phyloP scores from a whole-genome alignment of 2,113 vertebrate species.

The Phrynosoma blainvillii region DNA sequence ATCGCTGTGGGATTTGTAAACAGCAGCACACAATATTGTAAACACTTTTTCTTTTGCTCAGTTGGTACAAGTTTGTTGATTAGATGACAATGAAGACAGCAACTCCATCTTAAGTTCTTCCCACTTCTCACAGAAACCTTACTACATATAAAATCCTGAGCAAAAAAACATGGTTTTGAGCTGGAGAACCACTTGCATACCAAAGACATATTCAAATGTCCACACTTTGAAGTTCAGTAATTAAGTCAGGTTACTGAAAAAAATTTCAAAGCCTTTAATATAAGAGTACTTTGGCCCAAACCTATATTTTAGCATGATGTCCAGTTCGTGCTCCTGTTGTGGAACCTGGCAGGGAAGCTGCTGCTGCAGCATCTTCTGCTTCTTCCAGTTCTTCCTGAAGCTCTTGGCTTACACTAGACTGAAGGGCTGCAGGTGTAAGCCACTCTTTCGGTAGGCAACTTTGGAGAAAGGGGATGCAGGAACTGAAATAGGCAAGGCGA shows the following conservation, averaged over 20 bases:
- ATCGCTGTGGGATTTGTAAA: constrained; percentile 81
- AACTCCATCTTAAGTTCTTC: constrained; percentile 74
- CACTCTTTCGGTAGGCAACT: constrained; percentile 98
- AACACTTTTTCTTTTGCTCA: constrained; percentile 70
- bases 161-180: constrained; percentile 71
- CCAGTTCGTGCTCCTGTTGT: constrained; percentile 80
- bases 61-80: constrained; percentile 70
- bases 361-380: constrained; percentile 90
- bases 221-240: constrained; percentile 66
- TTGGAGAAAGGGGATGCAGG: constrained; percentile 98
- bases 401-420: constrained; percentile 98
- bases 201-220: constrained; percentile 65
- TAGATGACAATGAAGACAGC: constrained; percentile 71
- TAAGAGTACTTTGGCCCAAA: constrained; percentile 63
- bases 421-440: constrained; percentile 96
- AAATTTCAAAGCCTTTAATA: constrained; percentile 53
- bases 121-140: constrained; percentile 72
- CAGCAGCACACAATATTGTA: constrained; percentile 84
- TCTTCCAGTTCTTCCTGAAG: constrained; percentile 94
- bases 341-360: constrained; percentile 80
- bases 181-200: constrained; percentile 75
- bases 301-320: constrained; percentile 90
- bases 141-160: constrained; percentile 83
- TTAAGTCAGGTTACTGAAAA: constrained; percentile 69
- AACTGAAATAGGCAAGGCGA: constrained; percentile 98